Percentiles rank a stretch among this genome's conserved stretches.
Evolutionary conservation across 1,140 invertebrate genomes (phyloP).

Genomic region (Orius insidiosus): DNA sequence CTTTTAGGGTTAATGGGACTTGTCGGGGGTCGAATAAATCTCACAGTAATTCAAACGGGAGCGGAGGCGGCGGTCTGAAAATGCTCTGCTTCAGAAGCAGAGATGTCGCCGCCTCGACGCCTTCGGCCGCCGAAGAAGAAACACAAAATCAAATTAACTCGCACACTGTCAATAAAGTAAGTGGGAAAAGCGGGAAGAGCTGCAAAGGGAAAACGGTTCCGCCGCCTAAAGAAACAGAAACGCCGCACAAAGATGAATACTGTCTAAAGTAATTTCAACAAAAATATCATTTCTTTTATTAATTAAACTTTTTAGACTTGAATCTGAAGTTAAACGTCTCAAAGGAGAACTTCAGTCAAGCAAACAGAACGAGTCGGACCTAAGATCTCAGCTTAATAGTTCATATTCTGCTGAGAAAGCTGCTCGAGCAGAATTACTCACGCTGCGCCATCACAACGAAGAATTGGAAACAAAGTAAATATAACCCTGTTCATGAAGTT

Average conservation of each 20-base stretch:
- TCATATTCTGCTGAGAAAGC: conserved; percentile 49
- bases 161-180: no score
- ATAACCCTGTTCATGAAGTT: no score
- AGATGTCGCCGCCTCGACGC: background rate
- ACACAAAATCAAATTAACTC: background rate
- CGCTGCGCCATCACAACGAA: conserved; percentile 61
- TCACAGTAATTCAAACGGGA: conserved; percentile 1
- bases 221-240: background rate
- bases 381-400: conserved; percentile 57
- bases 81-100: conserved; percentile 9
- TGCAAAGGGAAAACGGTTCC: background rate
- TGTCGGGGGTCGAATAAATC: background rate
- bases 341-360: conserved; percentile 58
- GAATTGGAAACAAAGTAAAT: conserved; percentile 20
- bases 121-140: conserved; percentile 7
- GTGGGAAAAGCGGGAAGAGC: conserved; percentile 11
- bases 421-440: conserved; percentile 51
- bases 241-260: conserved; percentile 37
- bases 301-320: conserved; percentile 28
- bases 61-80: conserved; percentile 2
- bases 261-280: conserved; percentile 30
- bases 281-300: conserved; percentile 5
- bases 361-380: conserved; percentile 65
- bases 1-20: conserved; percentile 3
- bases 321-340: conserved; percentile 54